Evolutionary conservation across 2,888 invertebrate species (phyloP), one percentile per base, ranked within the genome.

Genomic region (Athripsodes cinereus): DNA sequence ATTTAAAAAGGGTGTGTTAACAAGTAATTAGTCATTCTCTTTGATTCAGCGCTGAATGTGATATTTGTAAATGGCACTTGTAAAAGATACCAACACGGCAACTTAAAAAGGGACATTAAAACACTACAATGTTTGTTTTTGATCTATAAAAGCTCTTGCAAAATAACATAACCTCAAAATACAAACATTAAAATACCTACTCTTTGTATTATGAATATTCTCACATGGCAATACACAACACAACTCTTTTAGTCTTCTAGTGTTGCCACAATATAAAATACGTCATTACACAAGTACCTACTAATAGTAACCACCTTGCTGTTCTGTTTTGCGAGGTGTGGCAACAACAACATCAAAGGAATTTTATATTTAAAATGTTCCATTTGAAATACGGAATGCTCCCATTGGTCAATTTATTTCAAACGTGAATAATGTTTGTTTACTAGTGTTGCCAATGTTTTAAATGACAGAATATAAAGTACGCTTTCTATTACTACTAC

Each of bases 391-490:
- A 6, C 3, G 26, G 10, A 26, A 3, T 40, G n/a, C 40, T 40
- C 40, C 16, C 40, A 40, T 16, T 40, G 40, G 40, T 40, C 40
- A 40, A 40, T 40, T 40, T 40, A 40, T 40, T 40, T 40, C 40
- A 40, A 40, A 40, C 40, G 40, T 26, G 26, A 26, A 26, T 26
- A 26, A 26, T 26, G 26, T 26, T 26, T 26, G 26, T 26, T 6
- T 26, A 6, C 26, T 26, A 26, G 26, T 26, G 26, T 26, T 26
- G 26, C 26, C 10, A 26, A 10, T 26, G 26, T 26, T 6, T 3
- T 6, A 26, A 26, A 26, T 26, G 26, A 26, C 26, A 26, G 26
- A 26, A 26, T 6, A 10, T 26, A 26, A 26, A 26, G 26, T 26
- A 10, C 26, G 10, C 26, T 26, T 3, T 10, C 26, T 26, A 26